These are phyloP conservation scores for Nestor notabilis DNA, from an alignment of 2,113 vertebrate genomes.

Conservation along the genomic window DNA sequence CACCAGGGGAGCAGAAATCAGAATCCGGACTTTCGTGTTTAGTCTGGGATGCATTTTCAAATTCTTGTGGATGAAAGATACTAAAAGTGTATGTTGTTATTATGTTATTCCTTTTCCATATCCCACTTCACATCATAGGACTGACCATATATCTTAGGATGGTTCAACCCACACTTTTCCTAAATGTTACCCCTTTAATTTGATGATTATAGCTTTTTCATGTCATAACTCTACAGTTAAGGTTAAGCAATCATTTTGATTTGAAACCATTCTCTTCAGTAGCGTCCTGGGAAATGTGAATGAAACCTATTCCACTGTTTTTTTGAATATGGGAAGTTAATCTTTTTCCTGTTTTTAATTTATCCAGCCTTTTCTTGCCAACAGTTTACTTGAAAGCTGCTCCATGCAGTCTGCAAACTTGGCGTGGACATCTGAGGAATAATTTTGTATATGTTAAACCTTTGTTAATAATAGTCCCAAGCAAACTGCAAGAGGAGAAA, in stretches of 20 bases:
- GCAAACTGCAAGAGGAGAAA: not conserved
- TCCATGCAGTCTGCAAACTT: not conserved
- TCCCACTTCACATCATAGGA: constrained; percentile 3
- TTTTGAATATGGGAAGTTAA: not conserved
- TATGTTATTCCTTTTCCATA: constrained; percentile 24
- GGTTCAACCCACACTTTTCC: not conserved
- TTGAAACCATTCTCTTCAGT: not conserved
- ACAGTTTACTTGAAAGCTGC: not conserved
- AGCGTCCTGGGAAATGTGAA: constrained; percentile 7
- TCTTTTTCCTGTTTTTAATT: constrained; percentile 3
- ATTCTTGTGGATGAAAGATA: constrained; percentile 44
- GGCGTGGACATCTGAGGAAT: not conserved
- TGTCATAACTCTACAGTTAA: constrained; percentile 11
- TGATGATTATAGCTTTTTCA: constrained; percentile 41
- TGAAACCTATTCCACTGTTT: not conserved
- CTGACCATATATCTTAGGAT: not conserved
- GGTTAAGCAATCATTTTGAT: constrained; percentile 9
- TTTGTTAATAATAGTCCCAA: constrained; percentile 3
- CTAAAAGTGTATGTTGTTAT: constrained; percentile 34
- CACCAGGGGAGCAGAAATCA: constrained; percentile 29
- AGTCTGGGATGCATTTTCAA: constrained; percentile 40
- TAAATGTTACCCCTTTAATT: constrained; percentile 43
- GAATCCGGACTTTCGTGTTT: constrained; percentile 21
- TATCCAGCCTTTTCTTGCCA: constrained; percentile 1
- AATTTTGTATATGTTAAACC: not conserved